Evolutionary conservation across 2,113 vertebrate genomes (phyloP).

Genomic region (Takifugu bimaculatus): DNA sequence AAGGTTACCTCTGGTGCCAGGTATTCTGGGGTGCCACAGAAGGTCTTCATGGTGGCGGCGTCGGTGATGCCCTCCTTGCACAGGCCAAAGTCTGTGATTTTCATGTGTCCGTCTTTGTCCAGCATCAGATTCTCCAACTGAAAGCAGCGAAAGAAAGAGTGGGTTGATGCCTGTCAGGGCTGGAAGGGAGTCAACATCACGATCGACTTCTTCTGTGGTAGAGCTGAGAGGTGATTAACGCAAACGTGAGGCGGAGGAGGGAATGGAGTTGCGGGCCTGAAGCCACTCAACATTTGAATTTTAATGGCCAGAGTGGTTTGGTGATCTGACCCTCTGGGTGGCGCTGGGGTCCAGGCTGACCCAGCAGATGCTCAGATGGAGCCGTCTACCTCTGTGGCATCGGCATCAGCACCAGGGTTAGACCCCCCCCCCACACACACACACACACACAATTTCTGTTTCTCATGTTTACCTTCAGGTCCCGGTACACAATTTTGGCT

Average conservation of each 20-base stretch:
- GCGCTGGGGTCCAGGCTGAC: constrained; percentile 65
- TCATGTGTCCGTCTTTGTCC: constrained; percentile 98
- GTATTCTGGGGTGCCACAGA: constrained; percentile 96
- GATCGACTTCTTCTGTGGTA: not conserved
- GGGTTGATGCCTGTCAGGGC: not conserved
- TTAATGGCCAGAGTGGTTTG: constrained; percentile 68
- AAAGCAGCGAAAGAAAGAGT: constrained; percentile 9
- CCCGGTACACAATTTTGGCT: constrained; percentile 98
- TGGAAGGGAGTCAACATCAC: not conserved
- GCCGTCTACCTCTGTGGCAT: constrained; percentile 55
- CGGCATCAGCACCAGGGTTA: constrained; percentile 30
- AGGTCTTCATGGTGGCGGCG: constrained; percentile 98
- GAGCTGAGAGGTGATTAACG: constrained; percentile 1
- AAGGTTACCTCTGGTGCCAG: constrained; percentile 89
- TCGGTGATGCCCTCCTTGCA: constrained; percentile 99
- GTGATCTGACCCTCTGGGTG: constrained; percentile 58
- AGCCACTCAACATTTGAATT: constrained; percentile 74
- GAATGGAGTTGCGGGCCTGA: constrained; percentile 60
- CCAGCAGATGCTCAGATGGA: constrained; percentile 61
- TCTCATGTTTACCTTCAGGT: constrained; percentile 92
- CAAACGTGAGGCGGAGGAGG: constrained; percentile 17
- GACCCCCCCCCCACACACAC: constrained; percentile 8
- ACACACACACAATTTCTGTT: constrained; percentile 5
- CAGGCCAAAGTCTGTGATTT: constrained; percentile 97
- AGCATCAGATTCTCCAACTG: constrained; percentile 98